These are phyloP conservation scores for Aplidium turbinatum DNA, from an alignment of 23 tunicate genomes.

Conservation along the genomic window DNA sequence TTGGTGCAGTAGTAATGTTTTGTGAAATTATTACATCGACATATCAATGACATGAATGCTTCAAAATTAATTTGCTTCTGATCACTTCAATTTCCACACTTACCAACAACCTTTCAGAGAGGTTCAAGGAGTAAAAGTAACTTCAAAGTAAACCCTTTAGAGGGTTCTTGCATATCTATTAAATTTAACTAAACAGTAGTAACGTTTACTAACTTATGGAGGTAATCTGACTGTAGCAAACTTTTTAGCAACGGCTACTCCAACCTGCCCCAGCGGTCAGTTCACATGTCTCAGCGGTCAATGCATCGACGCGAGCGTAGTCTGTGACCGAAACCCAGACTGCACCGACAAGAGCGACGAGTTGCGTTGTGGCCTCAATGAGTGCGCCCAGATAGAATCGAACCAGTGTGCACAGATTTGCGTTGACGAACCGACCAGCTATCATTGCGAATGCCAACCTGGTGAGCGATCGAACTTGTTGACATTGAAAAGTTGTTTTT, in stretches of 20 bases:
- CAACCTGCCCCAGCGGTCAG: conserved; percentile 54
- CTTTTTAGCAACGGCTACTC: conserved; percentile 25
- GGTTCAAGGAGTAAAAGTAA: too few species aligned
- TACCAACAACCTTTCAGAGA: too few species aligned
- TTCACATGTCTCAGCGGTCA: conserved; percentile 56
- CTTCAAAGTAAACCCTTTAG: too few species aligned
- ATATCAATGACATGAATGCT: too few species aligned
- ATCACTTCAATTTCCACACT: too few species aligned
- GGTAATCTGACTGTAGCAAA: too few species aligned
- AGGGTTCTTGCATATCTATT: too few species aligned
- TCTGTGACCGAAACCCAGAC: conserved; percentile 62
- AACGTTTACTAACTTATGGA: too few species aligned
- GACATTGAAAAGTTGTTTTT: not conserved
- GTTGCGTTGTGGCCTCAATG: conserved; percentile 69
- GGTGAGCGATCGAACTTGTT: conserved; percentile 32
- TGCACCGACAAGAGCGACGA: conserved; percentile 80
- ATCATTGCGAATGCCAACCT: conserved; percentile 62
- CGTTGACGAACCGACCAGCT: conserved; percentile 73
- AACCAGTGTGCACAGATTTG: conserved; percentile 80
- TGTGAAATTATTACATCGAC: too few species aligned
- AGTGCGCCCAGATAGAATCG: conserved; percentile 37
- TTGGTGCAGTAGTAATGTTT: too few species aligned
- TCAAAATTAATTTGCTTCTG: too few species aligned
- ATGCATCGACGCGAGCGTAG: conserved; percentile 52
- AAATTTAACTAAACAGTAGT: too few species aligned